These are phyloP conservation scores for Coreius guichenoti DNA, from an alignment of 2,797 vertebrate species.

Conservation along the genomic window DNA sequence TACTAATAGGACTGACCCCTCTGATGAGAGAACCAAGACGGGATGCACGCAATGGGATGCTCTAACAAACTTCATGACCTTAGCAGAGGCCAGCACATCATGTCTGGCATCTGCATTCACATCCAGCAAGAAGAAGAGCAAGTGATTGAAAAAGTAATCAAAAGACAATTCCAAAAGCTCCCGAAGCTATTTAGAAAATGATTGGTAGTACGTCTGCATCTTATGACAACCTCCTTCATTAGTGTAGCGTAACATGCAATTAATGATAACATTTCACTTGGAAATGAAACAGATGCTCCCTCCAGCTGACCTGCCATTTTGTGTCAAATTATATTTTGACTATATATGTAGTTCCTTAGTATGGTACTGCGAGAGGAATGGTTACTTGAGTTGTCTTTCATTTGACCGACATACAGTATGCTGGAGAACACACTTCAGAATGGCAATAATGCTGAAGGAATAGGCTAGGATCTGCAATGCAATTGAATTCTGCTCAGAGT, in stretches of 20 bases:
- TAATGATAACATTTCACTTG: slow-evolving; percentile 20
- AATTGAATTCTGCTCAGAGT: slow-evolving; percentile 42
- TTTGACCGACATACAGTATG: slow-evolving; percentile 19
- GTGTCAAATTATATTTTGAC: slow-evolving; percentile 1
- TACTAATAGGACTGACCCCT: slow-evolving; percentile 49
- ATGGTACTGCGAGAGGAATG: slow-evolving; percentile 8
- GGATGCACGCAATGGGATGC: slow-evolving; percentile 34
- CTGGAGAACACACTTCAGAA: slow-evolving; percentile 26
- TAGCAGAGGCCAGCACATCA: slow-evolving; percentile 32
- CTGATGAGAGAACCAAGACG: slow-evolving; percentile 54
- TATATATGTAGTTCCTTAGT: slow-evolving; percentile 5
- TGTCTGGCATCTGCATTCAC: slow-evolving; percentile 20
- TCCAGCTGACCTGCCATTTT: slow-evolving; percentile 23
- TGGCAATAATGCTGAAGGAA: neutral
- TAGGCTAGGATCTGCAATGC: slow-evolving; percentile 35
- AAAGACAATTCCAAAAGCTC: slow-evolving; percentile 4
- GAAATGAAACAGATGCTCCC: neutral
- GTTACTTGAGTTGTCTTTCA: slow-evolving; percentile 19
- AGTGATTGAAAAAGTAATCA: slow-evolving; percentile 5
- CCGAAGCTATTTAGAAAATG: slow-evolving; percentile 9
- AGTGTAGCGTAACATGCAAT: neutral
- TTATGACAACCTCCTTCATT: slow-evolving; percentile 8
- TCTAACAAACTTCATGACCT: slow-evolving; percentile 24
- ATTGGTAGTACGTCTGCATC: neutral
- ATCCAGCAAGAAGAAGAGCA: neutral